Evolutionary conservation across 2,888 invertebrate species (phyloP).

Genomic region (Leucophenga montana): DNA sequence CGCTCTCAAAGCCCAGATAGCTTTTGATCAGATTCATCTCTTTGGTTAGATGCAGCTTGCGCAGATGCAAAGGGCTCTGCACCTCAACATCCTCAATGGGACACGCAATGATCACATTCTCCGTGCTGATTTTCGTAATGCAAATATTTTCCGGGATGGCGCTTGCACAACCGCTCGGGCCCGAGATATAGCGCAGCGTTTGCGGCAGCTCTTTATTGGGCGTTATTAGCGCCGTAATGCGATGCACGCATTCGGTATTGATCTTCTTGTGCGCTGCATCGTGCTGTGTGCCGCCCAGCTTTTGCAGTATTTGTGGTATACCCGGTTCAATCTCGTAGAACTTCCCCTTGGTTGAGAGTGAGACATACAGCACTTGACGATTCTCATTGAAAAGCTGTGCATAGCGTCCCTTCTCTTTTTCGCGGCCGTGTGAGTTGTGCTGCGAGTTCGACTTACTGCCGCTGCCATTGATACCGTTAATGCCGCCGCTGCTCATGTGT

Average conservation of each 20-base stretch:
- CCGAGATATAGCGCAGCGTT: slow-evolving; percentile 70
- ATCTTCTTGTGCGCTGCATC: slow-evolving; percentile 63
- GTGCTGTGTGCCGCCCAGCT: slow-evolving; percentile 54
- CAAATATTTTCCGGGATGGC: slow-evolving; percentile 71
- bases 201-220: slow-evolving; percentile 67
- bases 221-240: slow-evolving; percentile 66
- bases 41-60: slow-evolving; percentile 74
- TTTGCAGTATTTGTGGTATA: slow-evolving; percentile 73
- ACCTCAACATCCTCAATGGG: slow-evolving; percentile 74
- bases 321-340: slow-evolving; percentile 80
- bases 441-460: slow-evolving; percentile 41
- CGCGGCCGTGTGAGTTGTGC: slow-evolving; percentile 60
- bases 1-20: slow-evolving; percentile 71
- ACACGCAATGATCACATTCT: slow-evolving; percentile 74
- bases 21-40: slow-evolving; percentile 71
- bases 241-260: slow-evolving; percentile 72
- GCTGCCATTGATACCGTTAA: slow-evolving; percentile 23
- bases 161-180: slow-evolving; percentile 62
- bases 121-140: slow-evolving; percentile 67
- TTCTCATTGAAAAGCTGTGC: slow-evolving; percentile 83
- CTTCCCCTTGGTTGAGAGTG: slow-evolving; percentile 83
- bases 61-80: slow-evolving; percentile 73
- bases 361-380: slow-evolving; percentile 83
- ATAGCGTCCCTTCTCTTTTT: slow-evolving; percentile 77
- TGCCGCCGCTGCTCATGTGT: slow-evolving; percentile 29